Conservation (phyloP, 1,140 invertebrate genomes). For the Trissolcus basalis region DNA sequence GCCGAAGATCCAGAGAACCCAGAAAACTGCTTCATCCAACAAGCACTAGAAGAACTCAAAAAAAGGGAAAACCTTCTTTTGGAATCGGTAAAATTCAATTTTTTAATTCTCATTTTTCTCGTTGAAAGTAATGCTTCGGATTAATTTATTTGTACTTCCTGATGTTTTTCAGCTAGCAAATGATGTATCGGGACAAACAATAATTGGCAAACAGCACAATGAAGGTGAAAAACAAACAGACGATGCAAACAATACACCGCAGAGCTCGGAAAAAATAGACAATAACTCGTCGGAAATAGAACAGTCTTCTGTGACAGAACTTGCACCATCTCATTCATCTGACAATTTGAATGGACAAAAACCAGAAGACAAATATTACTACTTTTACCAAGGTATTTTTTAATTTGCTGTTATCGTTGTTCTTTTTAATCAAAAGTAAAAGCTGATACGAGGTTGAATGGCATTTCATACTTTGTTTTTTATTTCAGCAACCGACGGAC, state of each 20-base stretch:
- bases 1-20: constrained; percentile 83
- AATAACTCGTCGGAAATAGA: constrained; percentile 8
- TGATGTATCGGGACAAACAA: neutral
- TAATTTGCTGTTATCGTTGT: constrained; percentile 4
- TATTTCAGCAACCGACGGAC: constrained; percentile 86
- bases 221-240: constrained; percentile 16
- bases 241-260: constrained; percentile 3
- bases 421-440: constrained; percentile 7
- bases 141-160: neutral
- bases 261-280: constrained; percentile 12
- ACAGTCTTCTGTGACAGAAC: constrained; percentile 22
- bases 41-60: constrained; percentile 83
- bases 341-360: constrained; percentile 67
- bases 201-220: neutral
- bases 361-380: constrained; percentile 79
- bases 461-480: constrained; percentile 53
- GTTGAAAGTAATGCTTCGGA: constrained; percentile 5
- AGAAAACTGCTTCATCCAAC: constrained; percentile 89
- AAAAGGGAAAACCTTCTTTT: constrained; percentile 68
- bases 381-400: constrained; percentile 89
- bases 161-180: constrained; percentile 7
- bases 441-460: constrained; percentile 4
- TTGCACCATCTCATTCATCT: constrained; percentile 47
- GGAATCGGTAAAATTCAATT: constrained; percentile 13
- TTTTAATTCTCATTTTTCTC: too few species aligned